A percentile compares a stretch with the other conserved stretches of the same genome.
phyloP scores from a whole-genome alignment of 2,797 vertebrate genomes.

The Paedocypris micromegethes region DNA sequence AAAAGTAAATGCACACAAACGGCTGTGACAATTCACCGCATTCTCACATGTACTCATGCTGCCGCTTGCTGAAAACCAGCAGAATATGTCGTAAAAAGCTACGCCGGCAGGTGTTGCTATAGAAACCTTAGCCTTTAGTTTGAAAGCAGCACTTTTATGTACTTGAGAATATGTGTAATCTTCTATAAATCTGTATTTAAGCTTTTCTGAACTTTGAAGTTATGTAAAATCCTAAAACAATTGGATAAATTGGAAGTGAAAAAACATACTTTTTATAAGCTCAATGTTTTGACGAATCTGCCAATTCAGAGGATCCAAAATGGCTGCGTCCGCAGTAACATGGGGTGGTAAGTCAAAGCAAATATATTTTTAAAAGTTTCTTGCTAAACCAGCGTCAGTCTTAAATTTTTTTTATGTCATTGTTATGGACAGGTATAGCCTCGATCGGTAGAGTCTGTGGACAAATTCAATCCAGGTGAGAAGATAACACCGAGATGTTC shows the following conservation, averaged over 20 bases:
- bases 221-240: no score
- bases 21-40: not conserved
- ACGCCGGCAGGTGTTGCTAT: not conserved
- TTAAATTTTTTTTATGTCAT: not conserved
- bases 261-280: conserved; percentile 8
- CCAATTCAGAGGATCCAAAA: conserved; percentile 43
- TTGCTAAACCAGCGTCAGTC: not conserved
- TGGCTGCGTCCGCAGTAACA: conserved; percentile 60
- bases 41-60: conserved; percentile 19
- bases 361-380: not conserved
- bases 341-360: conserved; percentile 58
- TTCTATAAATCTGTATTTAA: no score
- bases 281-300: not conserved
- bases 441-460: conserved; percentile 52
- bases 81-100: conserved; percentile 57
- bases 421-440: conserved; percentile 48
- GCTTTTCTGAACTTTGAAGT: no score
- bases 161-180: not conserved
- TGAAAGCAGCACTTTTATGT: not conserved
- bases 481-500: not conserved
- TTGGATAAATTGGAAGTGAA: no score
- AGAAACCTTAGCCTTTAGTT: not conserved
- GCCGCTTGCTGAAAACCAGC: conserved; percentile 41
- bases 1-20: not conserved
- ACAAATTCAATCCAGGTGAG: conserved; percentile 58